Percentiles rank a stretch among this genome's conserved stretches.
phyloP scores from a whole-genome alignment of 2,113 vertebrate genomes.

The Montifringilla adamsi region DNA sequence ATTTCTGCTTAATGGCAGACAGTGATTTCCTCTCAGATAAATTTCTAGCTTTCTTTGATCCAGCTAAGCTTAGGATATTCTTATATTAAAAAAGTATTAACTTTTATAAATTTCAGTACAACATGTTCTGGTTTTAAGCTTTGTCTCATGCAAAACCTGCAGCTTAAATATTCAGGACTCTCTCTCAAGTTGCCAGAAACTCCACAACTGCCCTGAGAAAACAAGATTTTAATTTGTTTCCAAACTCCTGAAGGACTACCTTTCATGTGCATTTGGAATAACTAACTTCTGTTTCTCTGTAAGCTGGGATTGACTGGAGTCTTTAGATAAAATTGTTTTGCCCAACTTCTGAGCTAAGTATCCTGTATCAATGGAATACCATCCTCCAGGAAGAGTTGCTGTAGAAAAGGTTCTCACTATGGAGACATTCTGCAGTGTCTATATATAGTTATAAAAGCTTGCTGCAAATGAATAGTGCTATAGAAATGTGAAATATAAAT shows the following conservation, averaged over 20 bases:
- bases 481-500: slow-evolving; percentile 25
- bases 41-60: background rate
- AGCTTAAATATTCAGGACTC: background rate
- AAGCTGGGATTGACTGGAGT: background rate
- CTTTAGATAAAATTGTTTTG: background rate
- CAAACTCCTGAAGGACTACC: background rate
- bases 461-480: background rate
- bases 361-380: background rate
- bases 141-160: background rate
- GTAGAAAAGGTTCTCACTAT: background rate
- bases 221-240: background rate
- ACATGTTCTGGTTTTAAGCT: background rate
- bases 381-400: background rate
- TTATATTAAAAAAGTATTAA: background rate
- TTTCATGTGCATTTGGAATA: background rate
- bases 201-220: background rate
- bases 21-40: background rate
- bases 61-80: background rate
- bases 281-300: background rate
- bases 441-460: slow-evolving; percentile 6
- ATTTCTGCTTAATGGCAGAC: background rate
- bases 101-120: background rate
- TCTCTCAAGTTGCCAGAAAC: background rate
- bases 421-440: background rate
- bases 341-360: background rate